phyloP scores from a whole-genome alignment of 2,113 vertebrate genomes.

The Coturnix japonica region DNA sequence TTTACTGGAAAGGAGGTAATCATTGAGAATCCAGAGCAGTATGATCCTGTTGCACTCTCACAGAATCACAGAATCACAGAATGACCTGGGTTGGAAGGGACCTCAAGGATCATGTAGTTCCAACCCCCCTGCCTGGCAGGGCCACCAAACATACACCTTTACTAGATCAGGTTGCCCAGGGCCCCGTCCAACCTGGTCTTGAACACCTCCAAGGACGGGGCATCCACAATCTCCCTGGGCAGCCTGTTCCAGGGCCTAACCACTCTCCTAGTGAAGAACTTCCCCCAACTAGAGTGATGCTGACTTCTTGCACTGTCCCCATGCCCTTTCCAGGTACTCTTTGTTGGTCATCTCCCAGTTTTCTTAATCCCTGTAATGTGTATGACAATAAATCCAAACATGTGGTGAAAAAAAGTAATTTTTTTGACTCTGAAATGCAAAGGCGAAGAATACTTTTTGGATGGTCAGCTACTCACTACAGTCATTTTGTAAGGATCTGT shows the following conservation, averaged over 20 bases:
- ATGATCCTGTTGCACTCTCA: neutral
- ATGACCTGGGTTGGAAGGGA: too few relatives aligned
- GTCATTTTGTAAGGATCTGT: neutral
- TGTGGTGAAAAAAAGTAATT: neutral
- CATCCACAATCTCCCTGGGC: too few relatives aligned
- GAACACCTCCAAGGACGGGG: too few relatives aligned
- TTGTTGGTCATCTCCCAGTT: neutral
- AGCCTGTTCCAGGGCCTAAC: too few relatives aligned
- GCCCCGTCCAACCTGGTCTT: too few relatives aligned
- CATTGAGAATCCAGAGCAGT: neutral
- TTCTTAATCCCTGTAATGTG: neutral
- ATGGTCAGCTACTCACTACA: neutral
- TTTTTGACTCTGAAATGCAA: neutral
- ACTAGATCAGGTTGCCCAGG: too few relatives aligned
- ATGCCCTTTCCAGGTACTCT: neutral
- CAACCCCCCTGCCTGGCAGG: too few relatives aligned
- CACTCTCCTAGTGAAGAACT: too few relatives aligned
- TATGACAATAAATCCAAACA: neutral
- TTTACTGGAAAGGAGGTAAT: neutral
- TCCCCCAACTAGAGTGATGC: accelerated
- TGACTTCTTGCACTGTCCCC: neutral
- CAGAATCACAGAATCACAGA: too few relatives aligned
- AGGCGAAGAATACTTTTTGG: neutral
- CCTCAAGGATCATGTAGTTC: too few relatives aligned
- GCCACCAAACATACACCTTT: too few relatives aligned